phyloP scores from a whole-genome alignment of 2,797 vertebrate genomes.

The Lepilemur ruficaudatus region DNA sequence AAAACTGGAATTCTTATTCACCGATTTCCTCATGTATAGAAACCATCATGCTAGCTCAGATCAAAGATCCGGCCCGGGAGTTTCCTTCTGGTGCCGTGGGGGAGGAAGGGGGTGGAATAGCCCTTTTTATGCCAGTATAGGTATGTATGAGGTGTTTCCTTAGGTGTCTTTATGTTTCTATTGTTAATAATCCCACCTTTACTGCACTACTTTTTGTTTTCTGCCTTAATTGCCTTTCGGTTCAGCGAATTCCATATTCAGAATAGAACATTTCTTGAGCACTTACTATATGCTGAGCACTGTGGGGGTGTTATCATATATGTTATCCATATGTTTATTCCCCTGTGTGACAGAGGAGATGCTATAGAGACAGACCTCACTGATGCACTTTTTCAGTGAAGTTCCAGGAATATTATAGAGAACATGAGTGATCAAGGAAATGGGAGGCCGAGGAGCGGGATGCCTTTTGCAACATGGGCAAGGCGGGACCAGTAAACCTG shows the following conservation, averaged over 20 bases:
- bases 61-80: neutral
- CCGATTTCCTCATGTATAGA: neutral
- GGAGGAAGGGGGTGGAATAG: neutral
- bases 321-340: neutral
- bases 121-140: neutral
- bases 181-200: neutral
- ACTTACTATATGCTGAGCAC: neutral
- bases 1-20: neutral
- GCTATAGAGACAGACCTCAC: neutral
- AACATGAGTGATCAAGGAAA: neutral
- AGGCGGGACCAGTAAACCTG: neutral
- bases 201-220: neutral
- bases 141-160: neutral
- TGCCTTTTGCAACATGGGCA: neutral
- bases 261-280: neutral
- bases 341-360: neutral
- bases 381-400: neutral
- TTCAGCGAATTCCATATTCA: neutral
- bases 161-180: neutral
- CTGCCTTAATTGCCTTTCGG: neutral
- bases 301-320: neutral
- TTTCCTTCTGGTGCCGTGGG: neutral
- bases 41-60: neutral
- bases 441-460: neutral
- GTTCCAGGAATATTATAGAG: neutral